Conservation (phyloP, 1,140 invertebrate species). For the Drosophila nannoptera region DNA sequence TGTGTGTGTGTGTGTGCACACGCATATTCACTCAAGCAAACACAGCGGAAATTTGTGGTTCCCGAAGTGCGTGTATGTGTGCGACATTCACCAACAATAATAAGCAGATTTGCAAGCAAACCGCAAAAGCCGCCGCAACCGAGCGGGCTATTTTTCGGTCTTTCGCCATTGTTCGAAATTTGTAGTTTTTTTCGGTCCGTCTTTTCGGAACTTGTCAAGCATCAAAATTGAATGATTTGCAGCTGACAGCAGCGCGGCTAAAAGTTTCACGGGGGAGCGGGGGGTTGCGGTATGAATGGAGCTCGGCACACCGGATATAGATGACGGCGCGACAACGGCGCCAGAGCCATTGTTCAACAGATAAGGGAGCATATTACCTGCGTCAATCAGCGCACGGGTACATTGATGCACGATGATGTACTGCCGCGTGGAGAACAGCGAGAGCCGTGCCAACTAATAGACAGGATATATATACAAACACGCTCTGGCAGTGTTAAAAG, state of each 20-base stretch:
- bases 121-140: slow-evolving; percentile 36
- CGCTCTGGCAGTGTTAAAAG: slow-evolving; percentile 29
- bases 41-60: slow-evolving; percentile 60
- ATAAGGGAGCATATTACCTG: slow-evolving; percentile 45
- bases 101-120: slow-evolving; percentile 52
- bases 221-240: slow-evolving; percentile 69
- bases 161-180: slow-evolving; percentile 47
- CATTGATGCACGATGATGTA: slow-evolving; percentile 39
- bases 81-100: slow-evolving; percentile 38
- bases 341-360: slow-evolving; percentile 37
- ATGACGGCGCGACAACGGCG: slow-evolving; percentile 27
- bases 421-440: background rate
- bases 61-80: slow-evolving; percentile 15
- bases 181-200: slow-evolving; percentile 39
- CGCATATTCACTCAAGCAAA: slow-evolving; percentile 18
- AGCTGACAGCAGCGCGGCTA: slow-evolving; percentile 31
- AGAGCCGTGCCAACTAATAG: slow-evolving; percentile 52
- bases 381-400: slow-evolving; percentile 36
- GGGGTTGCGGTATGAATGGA: slow-evolving; percentile 29
- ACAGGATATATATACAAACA: slow-evolving; percentile 50
- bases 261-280: slow-evolving; percentile 5
- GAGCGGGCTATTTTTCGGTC: slow-evolving; percentile 23
- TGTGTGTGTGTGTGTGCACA: slow-evolving; percentile 10
- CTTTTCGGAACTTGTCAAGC: slow-evolving; percentile 15
- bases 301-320: slow-evolving; percentile 30